phyloP scores from a whole-genome alignment of 2,888 invertebrate genomes.

The Cheilosia scutellata region DNA sequence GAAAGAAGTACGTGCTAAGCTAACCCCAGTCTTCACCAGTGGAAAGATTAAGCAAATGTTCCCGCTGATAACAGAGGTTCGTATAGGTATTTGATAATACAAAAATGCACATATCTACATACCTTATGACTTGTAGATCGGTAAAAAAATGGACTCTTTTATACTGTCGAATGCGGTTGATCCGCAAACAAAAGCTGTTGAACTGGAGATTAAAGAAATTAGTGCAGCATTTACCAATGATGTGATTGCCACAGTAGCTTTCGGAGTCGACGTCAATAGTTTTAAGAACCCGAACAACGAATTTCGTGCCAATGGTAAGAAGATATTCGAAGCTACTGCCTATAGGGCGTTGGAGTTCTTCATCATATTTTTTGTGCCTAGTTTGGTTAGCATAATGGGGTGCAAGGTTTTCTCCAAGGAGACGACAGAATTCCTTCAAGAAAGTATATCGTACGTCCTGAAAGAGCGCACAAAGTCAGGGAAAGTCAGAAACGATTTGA shows the following conservation, averaged over 20 bases:
- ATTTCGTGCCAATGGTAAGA: slow-evolving; percentile 76
- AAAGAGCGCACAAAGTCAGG: slow-evolving; percentile 80
- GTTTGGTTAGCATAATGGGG: slow-evolving; percentile 68
- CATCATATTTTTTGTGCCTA: slow-evolving; percentile 77
- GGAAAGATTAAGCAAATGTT: slow-evolving; percentile 83
- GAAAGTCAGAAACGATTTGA: slow-evolving; percentile 82
- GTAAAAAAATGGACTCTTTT: slow-evolving; percentile 76
- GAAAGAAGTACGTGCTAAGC: slow-evolving; percentile 82
- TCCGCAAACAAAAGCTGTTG: not conserved
- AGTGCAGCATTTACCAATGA: slow-evolving; percentile 77
- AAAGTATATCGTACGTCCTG: slow-evolving; percentile 82
- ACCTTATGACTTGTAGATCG: slow-evolving; percentile 66
- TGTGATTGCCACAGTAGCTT: slow-evolving; percentile 78
- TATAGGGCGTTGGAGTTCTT: slow-evolving; percentile 74
- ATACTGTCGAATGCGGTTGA: slow-evolving; percentile 24
- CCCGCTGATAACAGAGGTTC: slow-evolving; percentile 79
- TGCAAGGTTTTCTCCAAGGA: slow-evolving; percentile 77
- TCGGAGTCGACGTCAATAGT: slow-evolving; percentile 78
- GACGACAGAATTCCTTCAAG: slow-evolving; percentile 79
- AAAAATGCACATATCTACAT: not conserved
- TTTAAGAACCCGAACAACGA: slow-evolving; percentile 77
- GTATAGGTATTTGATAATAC: not conserved
- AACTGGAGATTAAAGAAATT: slow-evolving; percentile 76
- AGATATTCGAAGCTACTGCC: slow-evolving; percentile 73
- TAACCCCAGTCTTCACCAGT: slow-evolving; percentile 84